phyloP scores from a whole-genome alignment of 2,113 vertebrate species.

The Bucco capensis region DNA sequence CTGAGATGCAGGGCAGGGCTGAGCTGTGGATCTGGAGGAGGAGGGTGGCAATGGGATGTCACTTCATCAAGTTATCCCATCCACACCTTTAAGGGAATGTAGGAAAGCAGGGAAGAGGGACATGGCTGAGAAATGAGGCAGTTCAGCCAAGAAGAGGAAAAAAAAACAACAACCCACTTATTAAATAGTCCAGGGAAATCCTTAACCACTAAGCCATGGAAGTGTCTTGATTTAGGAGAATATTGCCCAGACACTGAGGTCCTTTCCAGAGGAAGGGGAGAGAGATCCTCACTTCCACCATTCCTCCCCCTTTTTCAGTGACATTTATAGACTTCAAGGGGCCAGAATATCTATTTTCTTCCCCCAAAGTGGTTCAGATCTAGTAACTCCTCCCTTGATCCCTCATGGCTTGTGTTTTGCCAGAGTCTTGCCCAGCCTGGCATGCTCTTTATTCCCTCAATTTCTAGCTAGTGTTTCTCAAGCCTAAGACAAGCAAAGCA shows the following conservation, averaged over 20 bases:
- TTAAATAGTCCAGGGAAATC: neutral
- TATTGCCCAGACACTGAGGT: neutral
- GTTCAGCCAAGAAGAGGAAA: neutral
- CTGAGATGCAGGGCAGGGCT: neutral
- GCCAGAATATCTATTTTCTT: neutral
- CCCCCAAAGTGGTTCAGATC: neutral
- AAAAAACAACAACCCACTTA: too few species aligned
- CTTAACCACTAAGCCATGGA: neutral
- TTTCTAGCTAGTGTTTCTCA: neutral
- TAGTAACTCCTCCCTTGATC: neutral
- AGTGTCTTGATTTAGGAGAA: neutral
- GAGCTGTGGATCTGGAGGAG: neutral
- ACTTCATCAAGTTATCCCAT: neutral
- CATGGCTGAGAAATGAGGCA: neutral
- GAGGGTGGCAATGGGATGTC: neutral
- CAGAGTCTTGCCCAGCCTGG: neutral
- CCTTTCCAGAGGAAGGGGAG: neutral
- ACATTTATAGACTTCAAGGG: neutral
- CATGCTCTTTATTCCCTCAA: neutral
- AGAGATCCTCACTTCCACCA: neutral
- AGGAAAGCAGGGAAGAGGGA: neutral
- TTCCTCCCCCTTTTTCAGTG: neutral
- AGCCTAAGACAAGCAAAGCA: neutral
- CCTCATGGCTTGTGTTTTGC: neutral
- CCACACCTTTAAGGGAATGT: neutral